A percentile compares a stretch with the other conserved stretches of the same genome.
phyloP scores from a whole-genome alignment of 2,113 vertebrate genomes.

The Microtus oregoni region DNA sequence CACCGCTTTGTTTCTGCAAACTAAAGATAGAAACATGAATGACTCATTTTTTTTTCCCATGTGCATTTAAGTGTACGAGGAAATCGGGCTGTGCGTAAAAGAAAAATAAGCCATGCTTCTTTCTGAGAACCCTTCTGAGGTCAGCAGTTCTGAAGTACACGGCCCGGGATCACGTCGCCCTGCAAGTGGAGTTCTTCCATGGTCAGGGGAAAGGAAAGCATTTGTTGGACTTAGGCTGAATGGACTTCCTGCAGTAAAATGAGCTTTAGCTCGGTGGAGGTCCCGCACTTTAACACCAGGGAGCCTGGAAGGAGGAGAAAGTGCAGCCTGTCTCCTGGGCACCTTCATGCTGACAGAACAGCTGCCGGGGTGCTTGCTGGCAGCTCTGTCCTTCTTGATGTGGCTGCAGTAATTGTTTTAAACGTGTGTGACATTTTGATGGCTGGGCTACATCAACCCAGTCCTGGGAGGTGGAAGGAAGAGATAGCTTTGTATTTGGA shows the following conservation, averaged over 20 bases:
- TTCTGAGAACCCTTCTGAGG: conserved; percentile 82
- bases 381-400: neutral
- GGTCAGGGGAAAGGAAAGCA: conserved; percentile 55
- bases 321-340: neutral
- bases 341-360: neutral
- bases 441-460: neutral
- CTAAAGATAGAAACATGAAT: conserved; percentile 76
- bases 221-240: conserved; percentile 69
- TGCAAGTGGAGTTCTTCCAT: conserved; percentile 26
- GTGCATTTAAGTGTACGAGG: conserved; percentile 58
- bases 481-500: neutral
- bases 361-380: neutral
- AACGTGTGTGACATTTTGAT: neutral
- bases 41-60: conserved; percentile 67
- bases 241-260: conserved; percentile 73
- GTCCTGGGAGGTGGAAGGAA: neutral
- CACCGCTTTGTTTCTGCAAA: conserved; percentile 66
- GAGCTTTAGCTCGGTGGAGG: conserved; percentile 67
- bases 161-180: conserved; percentile 50
- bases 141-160: conserved; percentile 77
- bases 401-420: neutral
- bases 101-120: conserved; percentile 13
- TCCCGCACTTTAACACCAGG: conserved; percentile 53
- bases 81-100: conserved; percentile 74
- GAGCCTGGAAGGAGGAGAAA: conserved; percentile 39